Conservation (phyloP, 2,888 invertebrate species). For the Drosophila acutilabella region DNA sequence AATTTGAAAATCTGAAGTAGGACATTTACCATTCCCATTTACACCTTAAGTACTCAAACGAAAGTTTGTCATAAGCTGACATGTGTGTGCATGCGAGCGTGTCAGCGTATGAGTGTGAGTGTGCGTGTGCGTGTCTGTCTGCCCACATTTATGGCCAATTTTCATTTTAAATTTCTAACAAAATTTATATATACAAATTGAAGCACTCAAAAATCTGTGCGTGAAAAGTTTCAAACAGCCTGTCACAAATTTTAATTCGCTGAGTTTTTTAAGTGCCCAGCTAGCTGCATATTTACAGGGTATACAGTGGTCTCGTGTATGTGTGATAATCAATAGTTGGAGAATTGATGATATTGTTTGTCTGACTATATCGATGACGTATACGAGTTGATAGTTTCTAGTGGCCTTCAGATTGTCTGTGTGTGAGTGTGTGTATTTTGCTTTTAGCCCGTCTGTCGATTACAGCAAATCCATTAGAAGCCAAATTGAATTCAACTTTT, state of each 20-base stretch:
- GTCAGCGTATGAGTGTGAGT: conserved; percentile 18
- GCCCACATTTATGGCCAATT: conserved; percentile 43
- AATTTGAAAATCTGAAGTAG: conserved; percentile 12
- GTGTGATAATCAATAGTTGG: conserved; percentile 48
- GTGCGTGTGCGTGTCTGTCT: conserved; percentile 22
- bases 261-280: conserved; percentile 40
- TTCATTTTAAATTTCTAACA: conserved; percentile 30
- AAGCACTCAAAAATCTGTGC: conserved; percentile 60
- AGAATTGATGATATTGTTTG: conserved; percentile 28
- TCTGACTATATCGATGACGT: conserved; percentile 47
- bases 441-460: conserved; percentile 33
- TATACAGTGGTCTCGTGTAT: conserved; percentile 11
- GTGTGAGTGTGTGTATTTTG: conserved; percentile 9
- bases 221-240: conserved; percentile 49
- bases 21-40: conserved; percentile 59
- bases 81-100: conserved; percentile 43
- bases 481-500: conserved; percentile 20
- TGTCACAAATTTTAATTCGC: conserved; percentile 46
- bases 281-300: conserved; percentile 26
- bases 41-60: conserved; percentile 72
- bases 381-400: conserved; percentile 24
- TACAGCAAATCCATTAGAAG: conserved; percentile 43
- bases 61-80: conserved; percentile 53
- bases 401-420: conserved; percentile 10
- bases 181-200: conserved; percentile 28